Evolutionary conservation across 1,140 invertebrate genomes (phyloP), one percentile per base, ranked within the genome.

Genomic region (Dysdera silvatica): DNA sequence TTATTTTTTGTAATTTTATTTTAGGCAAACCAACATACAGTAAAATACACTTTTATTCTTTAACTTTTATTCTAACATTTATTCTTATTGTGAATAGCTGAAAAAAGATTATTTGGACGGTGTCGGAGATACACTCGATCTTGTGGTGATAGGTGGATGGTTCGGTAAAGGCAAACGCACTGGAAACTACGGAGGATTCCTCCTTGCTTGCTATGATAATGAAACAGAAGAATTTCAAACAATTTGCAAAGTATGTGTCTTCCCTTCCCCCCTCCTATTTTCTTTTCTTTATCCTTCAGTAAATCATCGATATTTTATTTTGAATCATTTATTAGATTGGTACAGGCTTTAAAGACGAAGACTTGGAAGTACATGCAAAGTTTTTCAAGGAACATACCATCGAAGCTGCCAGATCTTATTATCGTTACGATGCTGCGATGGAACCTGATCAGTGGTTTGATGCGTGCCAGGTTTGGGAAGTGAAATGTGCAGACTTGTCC

Each of bases 401-500:
- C 51, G 75, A 82, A 53, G 47, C 41, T 12, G 84, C 91, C 0
- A 89, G 87, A 73, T 81, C 85, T 0, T 99, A 99, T 74, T 98
- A 95, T 72, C 81, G 85, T 47, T 94, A 80, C 72, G 91, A 95
- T 74, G 69, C 75, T 4, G 79, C 80, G 29, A 79, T 87, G 54
- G 82, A 85, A 68, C 92, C 96, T 10, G 95, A 99, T 79, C 88
- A 87, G 72, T 99, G 96, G 95, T 95, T 99, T 76, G 88, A 92
- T 68, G 80, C 91, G 4, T 83, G 85, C 6, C 84, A 90, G 76
- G 77, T 99, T 14, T 98, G 95, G 95, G 97, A 99, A 81, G 84
- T 99, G 8, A 98, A 98, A 78, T 97, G 93, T 76, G 97, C 96
- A 0, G 97, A 99, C 82, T 82, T 99, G 24, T 98, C 94, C 7